Conservation (phyloP, 2,888 invertebrate genomes). For the Oligia latruncula region DNA sequence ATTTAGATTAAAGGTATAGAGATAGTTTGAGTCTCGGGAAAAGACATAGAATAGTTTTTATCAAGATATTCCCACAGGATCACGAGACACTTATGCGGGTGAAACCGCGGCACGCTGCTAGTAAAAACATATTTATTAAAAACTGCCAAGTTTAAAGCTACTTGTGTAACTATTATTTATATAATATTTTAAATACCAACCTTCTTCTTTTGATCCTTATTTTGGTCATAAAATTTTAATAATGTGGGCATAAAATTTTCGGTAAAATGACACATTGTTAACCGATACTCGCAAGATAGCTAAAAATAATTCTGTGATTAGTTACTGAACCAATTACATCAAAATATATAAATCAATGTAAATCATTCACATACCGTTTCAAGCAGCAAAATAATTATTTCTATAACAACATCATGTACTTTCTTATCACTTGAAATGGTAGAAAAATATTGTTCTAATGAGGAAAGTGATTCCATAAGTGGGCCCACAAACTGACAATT, state of each 20-base stretch:
- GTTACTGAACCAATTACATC: neutral
- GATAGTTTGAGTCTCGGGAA: too few species aligned
- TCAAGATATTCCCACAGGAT: too few species aligned
- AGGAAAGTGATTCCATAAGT: slow-evolving; percentile 78
- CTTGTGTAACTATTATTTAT: neutral
- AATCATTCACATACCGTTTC: slow-evolving; percentile 75
- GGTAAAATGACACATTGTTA: slow-evolving; percentile 88
- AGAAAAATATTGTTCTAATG: slow-evolving; percentile 77
- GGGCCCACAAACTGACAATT: slow-evolving; percentile 82
- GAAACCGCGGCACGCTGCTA: too few species aligned
- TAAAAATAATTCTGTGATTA: slow-evolving; percentile 68
- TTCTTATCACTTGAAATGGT: slow-evolving; percentile 80
- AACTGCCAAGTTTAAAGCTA: neutral
- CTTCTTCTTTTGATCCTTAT: slow-evolving; percentile 85
- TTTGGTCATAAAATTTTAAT: slow-evolving; percentile 85
- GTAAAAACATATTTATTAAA: neutral
- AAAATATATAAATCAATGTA: neutral
- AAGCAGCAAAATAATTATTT: slow-evolving; percentile 79
- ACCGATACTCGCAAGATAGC: slow-evolving; percentile 88
- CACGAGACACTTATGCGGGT: too few species aligned
- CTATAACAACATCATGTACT: slow-evolving; percentile 82
- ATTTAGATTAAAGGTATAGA: too few species aligned
- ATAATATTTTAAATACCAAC: slow-evolving; percentile 67
- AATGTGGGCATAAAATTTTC: slow-evolving; percentile 84
- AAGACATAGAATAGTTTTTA: too few species aligned